phyloP scores from a whole-genome alignment of 1,140 invertebrate genomes.

The Drosophila burlai region DNA sequence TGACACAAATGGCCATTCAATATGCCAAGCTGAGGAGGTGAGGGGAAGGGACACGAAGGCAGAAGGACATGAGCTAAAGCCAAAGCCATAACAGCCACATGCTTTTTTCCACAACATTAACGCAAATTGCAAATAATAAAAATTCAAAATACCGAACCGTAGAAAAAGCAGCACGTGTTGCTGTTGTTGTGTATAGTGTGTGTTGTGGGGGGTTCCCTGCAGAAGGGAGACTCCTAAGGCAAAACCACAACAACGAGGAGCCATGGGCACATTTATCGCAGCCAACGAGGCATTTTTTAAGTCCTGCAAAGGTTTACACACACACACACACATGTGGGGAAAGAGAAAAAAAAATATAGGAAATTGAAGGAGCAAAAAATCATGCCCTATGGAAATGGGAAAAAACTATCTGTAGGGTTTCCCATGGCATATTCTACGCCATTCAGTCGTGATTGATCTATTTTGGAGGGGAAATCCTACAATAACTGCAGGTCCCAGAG shows the following conservation, averaged over 20 bases:
- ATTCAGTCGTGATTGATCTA: conserved; percentile 46
- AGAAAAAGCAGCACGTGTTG: conserved; percentile 77
- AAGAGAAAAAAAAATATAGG: conserved; percentile 15
- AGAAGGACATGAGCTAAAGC: conserved; percentile 65
- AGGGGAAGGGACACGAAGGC: conserved; percentile 1
- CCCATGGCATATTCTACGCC: conserved; percentile 18
- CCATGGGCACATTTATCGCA: conserved; percentile 78
- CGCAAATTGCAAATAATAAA: conserved; percentile 84
- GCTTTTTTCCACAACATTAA: conserved; percentile 84
- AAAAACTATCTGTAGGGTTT: conserved; percentile 14
- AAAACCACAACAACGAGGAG: conserved; percentile 70
- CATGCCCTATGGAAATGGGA: conserved; percentile 21
- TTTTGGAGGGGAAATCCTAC: conserved; percentile 16
- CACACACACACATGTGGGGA: conserved; percentile 2
- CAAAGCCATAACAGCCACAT: conserved; percentile 83
- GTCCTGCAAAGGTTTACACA: conserved; percentile 60
- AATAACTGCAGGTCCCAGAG: background rate
- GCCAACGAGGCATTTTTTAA: conserved; percentile 74
- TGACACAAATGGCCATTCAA: conserved; percentile 82
- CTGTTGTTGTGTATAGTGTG: conserved; percentile 36
- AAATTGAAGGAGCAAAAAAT: conserved; percentile 26
- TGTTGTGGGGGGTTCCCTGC: conserved; percentile 2
- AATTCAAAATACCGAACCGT: conserved; percentile 82
- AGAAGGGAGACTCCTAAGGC: conserved; percentile 34
- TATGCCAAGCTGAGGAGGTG: conserved; percentile 55